Evolutionary conservation across 2,797 vertebrate species (phyloP).

Genomic region (Aeoliscus strigatus): DNA sequence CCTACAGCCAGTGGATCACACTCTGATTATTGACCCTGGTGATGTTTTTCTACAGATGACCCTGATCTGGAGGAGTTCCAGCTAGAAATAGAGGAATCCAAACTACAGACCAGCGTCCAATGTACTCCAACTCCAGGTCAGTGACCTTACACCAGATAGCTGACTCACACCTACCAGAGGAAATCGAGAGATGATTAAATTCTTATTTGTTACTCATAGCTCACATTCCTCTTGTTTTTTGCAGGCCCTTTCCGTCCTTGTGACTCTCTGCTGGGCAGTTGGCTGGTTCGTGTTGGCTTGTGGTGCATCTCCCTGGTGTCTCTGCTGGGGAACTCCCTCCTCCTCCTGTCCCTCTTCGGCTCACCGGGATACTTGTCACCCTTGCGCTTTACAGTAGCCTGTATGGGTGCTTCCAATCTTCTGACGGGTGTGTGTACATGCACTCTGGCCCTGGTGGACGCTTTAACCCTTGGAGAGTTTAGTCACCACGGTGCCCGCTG

Average conservation of each 20-base stretch:
- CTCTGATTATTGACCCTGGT: constrained; percentile 2
- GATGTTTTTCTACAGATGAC: constrained; percentile 78
- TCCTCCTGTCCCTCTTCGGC: constrained; percentile 82
- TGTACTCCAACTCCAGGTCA: constrained; percentile 90
- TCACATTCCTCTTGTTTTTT: constrained; percentile 15
- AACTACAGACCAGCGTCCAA: constrained; percentile 84
- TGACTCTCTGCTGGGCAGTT: constrained; percentile 89
- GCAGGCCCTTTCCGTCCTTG: constrained; percentile 95
- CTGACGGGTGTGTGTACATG: constrained; percentile 85
- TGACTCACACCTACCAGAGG: not conserved
- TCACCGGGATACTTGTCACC: constrained; percentile 82
- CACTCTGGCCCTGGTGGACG: constrained; percentile 83
- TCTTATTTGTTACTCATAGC: too few species aligned
- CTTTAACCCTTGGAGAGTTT: constrained; percentile 85
- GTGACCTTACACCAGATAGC: not conserved
- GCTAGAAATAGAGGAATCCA: constrained; percentile 83
- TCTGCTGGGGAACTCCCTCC: constrained; percentile 82
- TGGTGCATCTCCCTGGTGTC: constrained; percentile 87
- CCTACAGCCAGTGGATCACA: not conserved
- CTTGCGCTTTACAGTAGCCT: constrained; percentile 86
- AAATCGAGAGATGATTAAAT: too few species aligned
- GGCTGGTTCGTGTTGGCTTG: constrained; percentile 88
- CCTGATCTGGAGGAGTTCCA: constrained; percentile 89
- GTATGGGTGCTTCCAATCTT: constrained; percentile 86
- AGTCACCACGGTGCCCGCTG: constrained; percentile 83